phyloP scores from a whole-genome alignment of 1,140 invertebrate species.

The Aphelinus atriplicis region DNA sequence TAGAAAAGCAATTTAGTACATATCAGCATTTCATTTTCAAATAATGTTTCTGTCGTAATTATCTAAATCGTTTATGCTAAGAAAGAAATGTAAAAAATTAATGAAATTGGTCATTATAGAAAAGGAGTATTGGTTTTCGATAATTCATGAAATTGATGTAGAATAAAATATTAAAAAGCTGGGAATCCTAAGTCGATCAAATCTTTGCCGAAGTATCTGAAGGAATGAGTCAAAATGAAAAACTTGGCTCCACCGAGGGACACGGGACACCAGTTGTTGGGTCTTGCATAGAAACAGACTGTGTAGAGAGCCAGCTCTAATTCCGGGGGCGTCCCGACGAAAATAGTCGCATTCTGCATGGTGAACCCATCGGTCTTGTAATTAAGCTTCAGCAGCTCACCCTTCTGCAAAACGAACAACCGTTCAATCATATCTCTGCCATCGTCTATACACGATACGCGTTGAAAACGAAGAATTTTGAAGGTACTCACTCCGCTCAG shows the following conservation, averaged over 20 bases:
- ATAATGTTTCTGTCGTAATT: too few relatives aligned
- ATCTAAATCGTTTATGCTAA: background rate
- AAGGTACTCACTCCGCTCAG: slow-evolving; percentile 73
- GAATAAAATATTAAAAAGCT: slow-evolving; percentile 57
- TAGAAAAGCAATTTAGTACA: too few relatives aligned
- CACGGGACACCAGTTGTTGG: slow-evolving; percentile 77
- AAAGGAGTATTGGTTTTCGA: background rate
- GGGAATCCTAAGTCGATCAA: slow-evolving; percentile 83
- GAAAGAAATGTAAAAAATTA: slow-evolving; percentile 5
- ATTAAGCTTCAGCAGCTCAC: slow-evolving; percentile 78
- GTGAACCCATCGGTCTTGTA: slow-evolving; percentile 78
- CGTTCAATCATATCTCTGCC: slow-evolving; percentile 39
- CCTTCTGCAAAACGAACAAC: slow-evolving; percentile 65
- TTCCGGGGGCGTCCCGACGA: slow-evolving; percentile 91
- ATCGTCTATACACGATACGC: background rate
- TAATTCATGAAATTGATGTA: background rate
- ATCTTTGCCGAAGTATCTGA: slow-evolving; percentile 76
- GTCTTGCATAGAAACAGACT: slow-evolving; percentile 80
- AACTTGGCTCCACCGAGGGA: slow-evolving; percentile 75
- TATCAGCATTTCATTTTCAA: too few relatives aligned
- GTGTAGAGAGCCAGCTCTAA: slow-evolving; percentile 92
- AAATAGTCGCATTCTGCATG: slow-evolving; percentile 82
- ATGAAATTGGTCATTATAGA: background rate
- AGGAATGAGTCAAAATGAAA: slow-evolving; percentile 77
- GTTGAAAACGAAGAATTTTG: slow-evolving; percentile 10